A percentile compares a stretch with the other conserved stretches of the same genome.
Evolutionary conservation across 2,888 invertebrate species (phyloP).

Genomic region (Phlogophora meticulosa): DNA sequence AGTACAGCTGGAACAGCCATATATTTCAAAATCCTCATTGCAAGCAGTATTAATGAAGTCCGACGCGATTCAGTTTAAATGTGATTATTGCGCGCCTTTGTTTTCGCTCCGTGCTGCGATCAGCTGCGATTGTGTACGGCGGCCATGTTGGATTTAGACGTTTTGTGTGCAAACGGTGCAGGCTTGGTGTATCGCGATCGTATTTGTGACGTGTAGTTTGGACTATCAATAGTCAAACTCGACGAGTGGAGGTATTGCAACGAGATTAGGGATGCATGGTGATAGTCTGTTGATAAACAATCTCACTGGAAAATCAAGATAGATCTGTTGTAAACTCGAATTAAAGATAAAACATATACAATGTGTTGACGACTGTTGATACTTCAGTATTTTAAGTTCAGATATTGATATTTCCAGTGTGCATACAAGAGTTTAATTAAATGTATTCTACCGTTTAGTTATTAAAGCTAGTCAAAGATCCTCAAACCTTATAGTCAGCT

Average conservation of each 20-base stretch:
- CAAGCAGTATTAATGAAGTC: conserved; percentile 51
- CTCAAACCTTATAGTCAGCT: too few species aligned
- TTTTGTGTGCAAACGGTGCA: conserved; percentile 20
- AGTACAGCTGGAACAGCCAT: conserved; percentile 3
- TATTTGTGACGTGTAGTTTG: conserved; percentile 22
- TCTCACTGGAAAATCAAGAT: neutral
- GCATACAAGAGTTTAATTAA: too few species aligned
- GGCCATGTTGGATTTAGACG: conserved; percentile 55
- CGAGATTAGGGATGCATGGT: neutral
- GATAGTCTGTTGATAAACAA: neutral
- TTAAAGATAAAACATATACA: too few species aligned
- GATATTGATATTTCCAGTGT: too few species aligned
- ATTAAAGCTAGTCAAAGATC: too few species aligned
- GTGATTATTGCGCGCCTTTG: conserved; percentile 57
- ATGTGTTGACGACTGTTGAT: too few species aligned
- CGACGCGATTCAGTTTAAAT: conserved; percentile 53
- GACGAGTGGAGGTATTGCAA: conserved; percentile 16
- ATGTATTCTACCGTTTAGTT: too few species aligned
- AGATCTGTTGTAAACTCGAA: neutral
- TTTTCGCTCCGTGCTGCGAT: conserved; percentile 44
- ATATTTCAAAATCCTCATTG: conserved; percentile 41
- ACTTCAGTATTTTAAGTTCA: too few species aligned
- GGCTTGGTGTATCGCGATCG: conserved; percentile 10
- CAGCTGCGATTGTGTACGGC: conserved; percentile 56
- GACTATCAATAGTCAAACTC: conserved; percentile 16